Base-by-base conservation (phyloP, 2,113 vertebrate genomes). In the Misgurnus mizolepis region DNA sequence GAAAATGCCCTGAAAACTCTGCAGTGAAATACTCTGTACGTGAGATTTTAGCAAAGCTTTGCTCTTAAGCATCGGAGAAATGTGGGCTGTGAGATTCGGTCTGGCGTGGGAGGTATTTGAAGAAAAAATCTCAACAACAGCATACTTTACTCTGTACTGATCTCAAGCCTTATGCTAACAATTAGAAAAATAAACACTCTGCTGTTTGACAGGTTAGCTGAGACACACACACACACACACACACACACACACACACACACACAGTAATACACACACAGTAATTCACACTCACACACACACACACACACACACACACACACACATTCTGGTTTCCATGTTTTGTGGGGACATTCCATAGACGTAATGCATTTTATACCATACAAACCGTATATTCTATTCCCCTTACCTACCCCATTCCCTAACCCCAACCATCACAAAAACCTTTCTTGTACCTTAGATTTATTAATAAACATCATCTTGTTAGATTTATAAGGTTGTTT, bases 141-240 rank as follows among this genome's bases (percentile, higher is more conserved):
- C 78, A 78, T 49, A 67, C 65, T 82, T 76, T 76, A 81, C 76
- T 72, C 72, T 75, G 76, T 18, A 58, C 40, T 34, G 27, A 66
- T 34, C 55, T 55, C 22, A 53, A 41, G 55, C 62, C 85, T 68
- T 66, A 80, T 86, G 82, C 64, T 74, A 69, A 73, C 77, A 78
- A 84, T 86, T 84, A 86, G 55, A 80, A 45, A 45, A 43, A 50
- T 12, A 56, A 64, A 67, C 64, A 6, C 70, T 70, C 53, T 71
- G 65, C 39, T 34, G 74, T 65, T 71, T 65, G 60, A 71, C 47
- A 12, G 47, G 47, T 49, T 49, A 49, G 47, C 47, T 49, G 47
- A 49, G 47, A 11, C 11, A 8, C 43, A 45, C 43, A 8, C 43
- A 45, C 43, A 45, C 43, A 45, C 43, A 45, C 43, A 45, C 43